Percentiles rank a stretch among this genome's conserved stretches.
These are phyloP conservation scores for Dryas iulia DNA, from an alignment of 1,140 invertebrate species.

Conservation along the genomic window DNA sequence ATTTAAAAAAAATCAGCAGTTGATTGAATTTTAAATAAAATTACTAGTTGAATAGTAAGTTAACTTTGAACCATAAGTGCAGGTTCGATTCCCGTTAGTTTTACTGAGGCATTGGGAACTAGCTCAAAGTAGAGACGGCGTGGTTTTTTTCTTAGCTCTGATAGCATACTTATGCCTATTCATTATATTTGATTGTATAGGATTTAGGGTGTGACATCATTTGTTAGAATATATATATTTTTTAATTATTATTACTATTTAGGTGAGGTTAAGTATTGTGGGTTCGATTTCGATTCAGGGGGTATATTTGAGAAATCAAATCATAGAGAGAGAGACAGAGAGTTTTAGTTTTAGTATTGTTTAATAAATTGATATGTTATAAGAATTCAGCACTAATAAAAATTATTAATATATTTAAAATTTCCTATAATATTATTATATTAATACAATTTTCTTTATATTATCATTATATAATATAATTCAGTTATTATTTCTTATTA, in stretches of 20 bases:
- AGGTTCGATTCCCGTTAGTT: not conserved
- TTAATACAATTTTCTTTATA: too few species aligned
- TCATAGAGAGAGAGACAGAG: too few species aligned
- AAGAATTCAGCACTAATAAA: too few species aligned
- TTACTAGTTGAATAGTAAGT: not conserved
- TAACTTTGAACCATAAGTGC: not conserved
- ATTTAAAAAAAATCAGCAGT: not conserved
- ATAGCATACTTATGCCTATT: conserved; percentile 41
- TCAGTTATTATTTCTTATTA: not conserved
- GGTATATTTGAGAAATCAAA: too few species aligned
- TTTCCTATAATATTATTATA: too few species aligned
- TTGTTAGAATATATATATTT: not conserved
- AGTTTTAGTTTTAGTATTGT: too few species aligned
- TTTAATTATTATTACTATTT: not conserved
- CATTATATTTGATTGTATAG: conserved; percentile 37
- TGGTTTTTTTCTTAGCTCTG: conserved; percentile 32
- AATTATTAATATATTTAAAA: too few species aligned
- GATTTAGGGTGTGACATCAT: conserved; percentile 16
- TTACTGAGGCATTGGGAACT: conserved; percentile 6
- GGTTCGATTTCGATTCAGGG: too few species aligned
- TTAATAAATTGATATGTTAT: too few species aligned
- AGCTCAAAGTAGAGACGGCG: conserved; percentile 31
- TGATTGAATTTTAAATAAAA: not conserved
- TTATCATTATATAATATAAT: not conserved
- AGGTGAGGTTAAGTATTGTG: too few species aligned